Conservation (phyloP, 2,797 vertebrate species). For the Austrolebias charrua region DNA sequence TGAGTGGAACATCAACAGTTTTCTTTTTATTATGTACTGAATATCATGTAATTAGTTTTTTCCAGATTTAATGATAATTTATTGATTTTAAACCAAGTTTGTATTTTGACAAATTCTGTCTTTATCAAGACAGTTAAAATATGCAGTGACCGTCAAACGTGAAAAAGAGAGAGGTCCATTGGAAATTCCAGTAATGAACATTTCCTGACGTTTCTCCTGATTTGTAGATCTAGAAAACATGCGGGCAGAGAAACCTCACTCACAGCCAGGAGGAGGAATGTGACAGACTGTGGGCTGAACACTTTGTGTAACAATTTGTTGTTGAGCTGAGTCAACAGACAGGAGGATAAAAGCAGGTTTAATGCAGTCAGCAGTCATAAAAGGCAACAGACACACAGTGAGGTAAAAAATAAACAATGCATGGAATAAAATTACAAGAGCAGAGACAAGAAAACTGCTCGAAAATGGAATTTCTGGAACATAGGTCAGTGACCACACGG, state of each 20-base stretch:
- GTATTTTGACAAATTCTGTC: no score
- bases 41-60: no score
- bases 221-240: constrained; percentile 5
- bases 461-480: neutral
- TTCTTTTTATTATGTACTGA: no score
- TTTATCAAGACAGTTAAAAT: no score
- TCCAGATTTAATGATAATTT: no score
- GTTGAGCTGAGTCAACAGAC: constrained; percentile 13
- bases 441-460: neutral
- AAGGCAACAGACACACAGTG: constrained; percentile 9
- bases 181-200: neutral
- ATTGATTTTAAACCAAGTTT: no score
- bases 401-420: constrained; percentile 15
- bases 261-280: constrained; percentile 4
- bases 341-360: constrained; percentile 21
- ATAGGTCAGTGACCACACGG: neutral
- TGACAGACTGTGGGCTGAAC: constrained; percentile 30
- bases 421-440: neutral
- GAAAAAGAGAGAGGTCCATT: neutral
- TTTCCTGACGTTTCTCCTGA: constrained; percentile 11
- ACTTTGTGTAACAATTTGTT: constrained; percentile 10
- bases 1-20: no score
- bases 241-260: constrained; percentile 8
- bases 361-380: constrained; percentile 13
- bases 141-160: neutral